phyloP scores from a whole-genome alignment of 1,140 invertebrate genomes.

The Nixonia krombeini region DNA sequence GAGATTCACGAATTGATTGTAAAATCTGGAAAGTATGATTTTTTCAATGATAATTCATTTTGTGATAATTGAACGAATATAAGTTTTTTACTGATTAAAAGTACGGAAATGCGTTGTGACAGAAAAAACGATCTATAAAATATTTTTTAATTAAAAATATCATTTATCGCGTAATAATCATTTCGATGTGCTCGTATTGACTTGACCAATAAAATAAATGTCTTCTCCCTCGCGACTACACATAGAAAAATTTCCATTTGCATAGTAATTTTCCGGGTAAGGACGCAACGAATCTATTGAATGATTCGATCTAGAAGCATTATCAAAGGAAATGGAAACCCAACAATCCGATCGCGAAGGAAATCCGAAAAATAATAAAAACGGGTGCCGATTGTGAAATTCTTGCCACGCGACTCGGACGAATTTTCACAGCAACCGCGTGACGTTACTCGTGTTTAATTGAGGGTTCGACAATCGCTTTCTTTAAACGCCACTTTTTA shows the following conservation, averaged over 20 bases:
- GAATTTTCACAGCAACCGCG: no score
- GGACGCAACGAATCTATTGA: slow-evolving; percentile 12
- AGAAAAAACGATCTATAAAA: no score
- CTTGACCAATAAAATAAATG: not conserved
- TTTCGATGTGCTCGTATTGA: no score
- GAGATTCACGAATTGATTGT: no score
- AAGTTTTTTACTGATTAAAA: no score
- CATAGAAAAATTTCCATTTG: slow-evolving; percentile 7
- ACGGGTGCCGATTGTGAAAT: slow-evolving; percentile 12
- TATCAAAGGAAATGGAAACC: slow-evolving; percentile 25
- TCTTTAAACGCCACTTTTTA: slow-evolving; percentile 23
- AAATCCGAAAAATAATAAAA: slow-evolving; percentile 18
- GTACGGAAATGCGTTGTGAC: no score
- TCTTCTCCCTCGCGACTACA: not conserved
- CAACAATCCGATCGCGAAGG: slow-evolving; percentile 6
- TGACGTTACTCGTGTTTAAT: not conserved
- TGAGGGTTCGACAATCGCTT: slow-evolving; percentile 14
- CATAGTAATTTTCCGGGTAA: slow-evolving; percentile 29
- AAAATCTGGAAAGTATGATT: no score
- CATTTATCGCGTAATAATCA: no score
- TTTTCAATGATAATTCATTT: no score
- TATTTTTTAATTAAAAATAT: no score
- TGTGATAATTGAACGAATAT: no score
- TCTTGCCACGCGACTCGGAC: not conserved
- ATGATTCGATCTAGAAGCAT: slow-evolving; percentile 25